Conservation (phyloP, 1,140 invertebrate genomes). For the Riptortus pedestris region DNA sequence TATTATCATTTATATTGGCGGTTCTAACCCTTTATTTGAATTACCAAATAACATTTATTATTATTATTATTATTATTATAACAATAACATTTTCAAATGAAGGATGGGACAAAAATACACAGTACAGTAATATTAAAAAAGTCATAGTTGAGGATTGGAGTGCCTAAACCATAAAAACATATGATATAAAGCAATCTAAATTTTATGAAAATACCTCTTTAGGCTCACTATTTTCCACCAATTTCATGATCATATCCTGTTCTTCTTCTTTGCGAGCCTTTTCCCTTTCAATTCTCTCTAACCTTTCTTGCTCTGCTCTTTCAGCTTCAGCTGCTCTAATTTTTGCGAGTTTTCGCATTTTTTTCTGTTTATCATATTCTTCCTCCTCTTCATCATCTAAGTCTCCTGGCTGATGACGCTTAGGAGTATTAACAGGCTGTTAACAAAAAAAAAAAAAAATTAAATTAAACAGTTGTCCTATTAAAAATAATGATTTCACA, state of each 20-base stretch:
- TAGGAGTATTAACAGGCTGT: conserved; percentile 67
- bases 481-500: conserved; percentile 26
- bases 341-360: conserved; percentile 37
- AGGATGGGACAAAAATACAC: no score
- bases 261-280: conserved; percentile 29
- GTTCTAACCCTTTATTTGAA: no score
- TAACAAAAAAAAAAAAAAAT: conserved; percentile 28
- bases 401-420: conserved; percentile 52
- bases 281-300: conserved; percentile 30
- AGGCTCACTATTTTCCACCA: conserved; percentile 39
- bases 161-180: no score
- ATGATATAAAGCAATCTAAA: no score
- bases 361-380: conserved; percentile 36
- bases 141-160: no score
- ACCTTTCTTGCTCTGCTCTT: conserved; percentile 41
- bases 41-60: no score
- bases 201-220: no score
- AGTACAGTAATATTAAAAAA: no score
- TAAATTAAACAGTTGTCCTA: conserved; percentile 27
- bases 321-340: conserved; percentile 40
- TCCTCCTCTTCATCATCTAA: conserved; percentile 50
- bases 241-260: conserved; percentile 29
- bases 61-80: no score
- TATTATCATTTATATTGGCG: no score
- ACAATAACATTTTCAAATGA: no score